phyloP scores from a whole-genome alignment of 2,797 vertebrate species.

The Macropus fuliginosus region DNA sequence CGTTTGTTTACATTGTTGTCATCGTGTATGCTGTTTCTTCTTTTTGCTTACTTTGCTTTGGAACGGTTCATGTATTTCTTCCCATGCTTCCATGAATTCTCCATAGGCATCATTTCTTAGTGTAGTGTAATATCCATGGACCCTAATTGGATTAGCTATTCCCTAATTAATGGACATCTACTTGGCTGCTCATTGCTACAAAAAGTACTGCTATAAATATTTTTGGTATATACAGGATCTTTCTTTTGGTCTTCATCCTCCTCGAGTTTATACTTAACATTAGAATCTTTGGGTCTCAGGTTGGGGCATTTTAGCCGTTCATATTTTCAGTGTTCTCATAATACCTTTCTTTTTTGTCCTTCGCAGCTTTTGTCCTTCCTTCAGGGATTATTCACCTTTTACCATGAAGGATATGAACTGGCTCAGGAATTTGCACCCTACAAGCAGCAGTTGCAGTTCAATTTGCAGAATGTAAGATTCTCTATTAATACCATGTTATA shows the following conservation, averaged over 20 bases:
- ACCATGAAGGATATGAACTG: slow-evolving; percentile 98
- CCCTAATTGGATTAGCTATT: background rate
- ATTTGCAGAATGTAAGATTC: slow-evolving; percentile 96
- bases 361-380: slow-evolving; percentile 97
- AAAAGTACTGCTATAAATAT: background rate
- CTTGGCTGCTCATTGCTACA: background rate
- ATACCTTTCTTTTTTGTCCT: slow-evolving; percentile 77
- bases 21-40: background rate
- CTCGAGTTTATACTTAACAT: background rate
- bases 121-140: background rate
- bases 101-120: background rate
- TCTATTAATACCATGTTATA: slow-evolving; percentile 49
- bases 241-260: background rate
- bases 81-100: background rate
- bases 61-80: background rate
- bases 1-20: background rate
- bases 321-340: slow-evolving; percentile 4
- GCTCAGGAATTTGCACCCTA: slow-evolving; percentile 97
- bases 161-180: background rate
- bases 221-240: background rate
- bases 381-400: slow-evolving; percentile 98
- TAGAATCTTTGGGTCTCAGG: background rate
- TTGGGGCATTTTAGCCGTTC: background rate
- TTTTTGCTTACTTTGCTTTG: background rate
- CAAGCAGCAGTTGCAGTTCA: slow-evolving; percentile 98